Evolutionary conservation across 2,797 vertebrate species (phyloP).

Genomic region (Cossypha caffra): DNA sequence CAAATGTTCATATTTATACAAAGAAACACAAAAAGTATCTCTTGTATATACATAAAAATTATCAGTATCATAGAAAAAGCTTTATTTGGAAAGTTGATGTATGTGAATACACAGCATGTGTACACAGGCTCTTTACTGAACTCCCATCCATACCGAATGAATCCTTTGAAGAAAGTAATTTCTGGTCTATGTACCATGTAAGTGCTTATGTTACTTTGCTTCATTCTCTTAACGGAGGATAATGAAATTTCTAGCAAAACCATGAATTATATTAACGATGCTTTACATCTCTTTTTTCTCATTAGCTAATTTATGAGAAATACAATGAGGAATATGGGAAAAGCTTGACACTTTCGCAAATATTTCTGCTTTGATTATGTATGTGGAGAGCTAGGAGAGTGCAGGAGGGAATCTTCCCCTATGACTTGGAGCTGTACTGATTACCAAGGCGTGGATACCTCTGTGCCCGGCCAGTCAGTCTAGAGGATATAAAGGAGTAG

Average conservation of each 20-base stretch:
- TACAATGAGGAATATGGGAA: not conserved
- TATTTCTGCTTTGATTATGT: not conserved
- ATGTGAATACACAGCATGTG: not conserved
- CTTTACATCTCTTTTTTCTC: not conserved
- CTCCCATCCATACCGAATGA: not conserved
- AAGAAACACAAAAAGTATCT: not conserved
- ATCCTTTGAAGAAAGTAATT: not conserved
- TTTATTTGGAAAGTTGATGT: not conserved
- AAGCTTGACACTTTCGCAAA: not conserved
- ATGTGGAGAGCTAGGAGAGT: not conserved
- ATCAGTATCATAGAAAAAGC: accelerated
- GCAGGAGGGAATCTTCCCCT: too few relatives aligned
- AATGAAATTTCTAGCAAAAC: not conserved
- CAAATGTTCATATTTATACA: not conserved
- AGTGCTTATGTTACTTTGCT: not conserved
- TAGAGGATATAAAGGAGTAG: too few relatives aligned
- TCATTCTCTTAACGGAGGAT: not conserved
- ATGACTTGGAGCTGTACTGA: too few relatives aligned
- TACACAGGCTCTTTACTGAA: not conserved
- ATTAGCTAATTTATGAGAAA: not conserved
- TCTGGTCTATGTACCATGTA: not conserved
- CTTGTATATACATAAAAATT: not conserved
- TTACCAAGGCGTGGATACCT: too few relatives aligned
- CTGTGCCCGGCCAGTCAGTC: too few relatives aligned
- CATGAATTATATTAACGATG: not conserved